Base-by-base conservation (phyloP, 2,113 vertebrate genomes). In the Tenebrosternarchus preto region DNA sequence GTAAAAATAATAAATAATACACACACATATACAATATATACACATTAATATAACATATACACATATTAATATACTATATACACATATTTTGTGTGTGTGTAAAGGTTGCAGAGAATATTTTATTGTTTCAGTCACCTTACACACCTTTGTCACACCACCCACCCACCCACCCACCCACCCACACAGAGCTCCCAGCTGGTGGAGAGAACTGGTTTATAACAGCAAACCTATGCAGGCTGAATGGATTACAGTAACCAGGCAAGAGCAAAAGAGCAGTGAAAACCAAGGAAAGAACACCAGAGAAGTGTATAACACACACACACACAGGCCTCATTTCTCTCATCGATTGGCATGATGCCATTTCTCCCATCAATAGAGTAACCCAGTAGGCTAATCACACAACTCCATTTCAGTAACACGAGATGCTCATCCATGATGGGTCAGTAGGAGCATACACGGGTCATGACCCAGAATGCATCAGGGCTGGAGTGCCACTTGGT, bases 391-490 rank as follows among this genome's bases (percentile, higher is more conserved):
- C 73, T 67, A 74, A 77, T 85, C 82, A 80, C 77, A 80, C 39
- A 57, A 78, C 78, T 83, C 81, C 66, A 78, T 86, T 71, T 83
- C 61, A 79, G 84, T 86, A 85, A 86, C 57, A 19, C 9, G 20
- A 78, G 80, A 69, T 43, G 29, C 29, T 63, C 56, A 67, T 81
- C 43, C 31, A 69, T 75, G 55, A 73, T 53, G 63, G 78, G 82
- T 78, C 72, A 83, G 64, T 24, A 22, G 55, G 81, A 77, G 81
- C 76, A 73, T 5, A 29, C 50, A 66, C 19, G 27, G 84, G 82
- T 72, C 79, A 56, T 2, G 39, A 53, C 66, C 71, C 57, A 78
- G 24, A 75, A 78, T 75, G 66, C 79, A 78, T 74, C 73, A 61
- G 60, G 27, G 63, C 20, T 39, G 33, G 17, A 39, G 31, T 1